Conservation (phyloP, 2,113 vertebrate species). For the Thermophis baileyi region DNA sequence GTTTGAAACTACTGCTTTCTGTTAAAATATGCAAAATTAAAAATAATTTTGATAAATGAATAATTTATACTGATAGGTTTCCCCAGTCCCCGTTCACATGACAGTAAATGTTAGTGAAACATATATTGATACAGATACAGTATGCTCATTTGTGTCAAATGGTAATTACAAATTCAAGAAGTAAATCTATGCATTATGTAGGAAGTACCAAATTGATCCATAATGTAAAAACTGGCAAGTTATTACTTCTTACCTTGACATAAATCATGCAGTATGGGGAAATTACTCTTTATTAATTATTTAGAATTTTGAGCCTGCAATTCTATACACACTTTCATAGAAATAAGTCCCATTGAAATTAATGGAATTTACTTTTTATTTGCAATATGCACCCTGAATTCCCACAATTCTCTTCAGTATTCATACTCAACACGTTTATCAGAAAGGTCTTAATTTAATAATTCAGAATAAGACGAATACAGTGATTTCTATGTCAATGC, state of each 20-base stretch:
- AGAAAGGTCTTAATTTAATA: background rate
- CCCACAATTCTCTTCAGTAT: background rate
- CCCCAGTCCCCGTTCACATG: background rate
- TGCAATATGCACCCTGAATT: background rate
- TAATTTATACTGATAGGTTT: background rate
- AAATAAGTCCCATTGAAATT: background rate
- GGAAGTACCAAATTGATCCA: background rate
- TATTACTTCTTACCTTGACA: slow-evolving; percentile 15
- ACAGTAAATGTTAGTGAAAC: slow-evolving; percentile 13
- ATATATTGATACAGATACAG: background rate
- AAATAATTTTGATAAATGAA: slow-evolving; percentile 10
- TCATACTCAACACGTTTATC: background rate
- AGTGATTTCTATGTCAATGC: background rate
- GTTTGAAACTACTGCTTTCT: slow-evolving; percentile 7
- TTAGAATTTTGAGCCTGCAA: background rate
- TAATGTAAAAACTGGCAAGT: slow-evolving; percentile 18
- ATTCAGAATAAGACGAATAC: background rate
- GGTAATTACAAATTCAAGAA: background rate
- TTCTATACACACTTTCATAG: background rate
- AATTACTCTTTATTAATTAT: background rate
- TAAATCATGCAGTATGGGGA: background rate
- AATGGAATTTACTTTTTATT: background rate
- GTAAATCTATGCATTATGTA: background rate
- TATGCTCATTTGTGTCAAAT: background rate
- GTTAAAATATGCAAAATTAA: background rate